phyloP scores from a whole-genome alignment of 2,888 invertebrate species.

The Melitaea athalia region DNA sequence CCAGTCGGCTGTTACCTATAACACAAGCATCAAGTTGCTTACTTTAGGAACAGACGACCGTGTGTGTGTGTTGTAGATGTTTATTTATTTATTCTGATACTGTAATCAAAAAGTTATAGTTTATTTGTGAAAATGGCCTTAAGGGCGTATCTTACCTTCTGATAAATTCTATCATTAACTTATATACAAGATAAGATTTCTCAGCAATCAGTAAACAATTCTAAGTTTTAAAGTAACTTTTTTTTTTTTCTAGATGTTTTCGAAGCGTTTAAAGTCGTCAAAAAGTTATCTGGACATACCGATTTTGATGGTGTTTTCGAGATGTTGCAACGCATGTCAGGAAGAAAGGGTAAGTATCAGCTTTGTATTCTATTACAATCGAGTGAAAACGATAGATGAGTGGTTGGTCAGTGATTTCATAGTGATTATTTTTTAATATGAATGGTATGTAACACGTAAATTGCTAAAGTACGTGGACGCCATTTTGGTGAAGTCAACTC shows the following conservation, averaged over 20 bases:
- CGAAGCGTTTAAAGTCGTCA: constrained; percentile 19
- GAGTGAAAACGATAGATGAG: neutral
- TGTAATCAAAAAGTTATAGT: neutral
- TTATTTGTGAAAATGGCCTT: neutral
- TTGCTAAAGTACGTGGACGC: no score
- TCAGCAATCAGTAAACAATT: neutral
- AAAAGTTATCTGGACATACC: constrained; percentile 21
- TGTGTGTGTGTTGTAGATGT: no score
- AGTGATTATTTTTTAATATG: neutral
- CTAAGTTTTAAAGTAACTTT: neutral
- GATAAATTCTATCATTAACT: no score
- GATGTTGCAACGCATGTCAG: constrained; percentile 28
- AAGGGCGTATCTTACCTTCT: no score
- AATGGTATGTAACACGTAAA: no score
- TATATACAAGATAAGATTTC: neutral
- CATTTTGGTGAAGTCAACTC: no score
- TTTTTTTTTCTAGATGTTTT: constrained; percentile 21
- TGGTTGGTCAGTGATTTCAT: neutral
- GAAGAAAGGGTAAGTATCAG: constrained; percentile 27
- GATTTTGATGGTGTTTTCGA: constrained; percentile 30
- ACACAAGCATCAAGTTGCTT: no score
- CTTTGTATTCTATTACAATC: neutral
- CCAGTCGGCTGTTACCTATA: no score
- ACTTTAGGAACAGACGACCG: no score
- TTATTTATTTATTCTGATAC: no score